phyloP scores from a whole-genome alignment of 2,888 invertebrate genomes.

The Fragum fragum region DNA sequence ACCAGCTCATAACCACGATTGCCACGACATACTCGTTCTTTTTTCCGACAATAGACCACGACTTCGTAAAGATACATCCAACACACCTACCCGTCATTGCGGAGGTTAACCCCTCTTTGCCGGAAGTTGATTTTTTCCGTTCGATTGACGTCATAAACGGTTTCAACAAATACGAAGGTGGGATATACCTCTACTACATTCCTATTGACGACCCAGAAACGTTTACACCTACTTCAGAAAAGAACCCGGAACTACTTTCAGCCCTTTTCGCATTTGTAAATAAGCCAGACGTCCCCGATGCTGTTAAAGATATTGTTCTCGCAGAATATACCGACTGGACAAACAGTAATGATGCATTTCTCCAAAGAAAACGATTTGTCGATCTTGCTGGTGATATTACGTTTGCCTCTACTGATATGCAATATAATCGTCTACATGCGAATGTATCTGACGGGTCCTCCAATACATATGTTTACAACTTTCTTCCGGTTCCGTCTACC shows the following conservation, averaged over 20 bases:
- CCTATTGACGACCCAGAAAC: constrained; percentile 93
- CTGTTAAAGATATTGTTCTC: constrained; percentile 12
- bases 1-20: constrained; percentile 46
- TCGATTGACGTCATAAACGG: constrained; percentile 94
- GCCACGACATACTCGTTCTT: constrained; percentile 27
- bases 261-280: background rate
- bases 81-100: constrained; percentile 2
- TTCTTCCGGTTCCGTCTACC: constrained; percentile 19
- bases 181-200: background rate
- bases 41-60: constrained; percentile 94
- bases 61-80: constrained; percentile 90
- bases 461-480: constrained; percentile 27
- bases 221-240: constrained; percentile 33
- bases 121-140: constrained; percentile 37
- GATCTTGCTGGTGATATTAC: constrained; percentile 15
- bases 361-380: constrained; percentile 17
- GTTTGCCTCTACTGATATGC: constrained; percentile 8
- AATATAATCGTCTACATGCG: constrained; percentile 22
- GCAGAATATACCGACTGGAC: constrained; percentile 43
- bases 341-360: constrained; percentile 11
- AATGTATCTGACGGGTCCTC: background rate
- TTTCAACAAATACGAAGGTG: constrained; percentile 97
- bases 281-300: background rate
- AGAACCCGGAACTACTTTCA: constrained; percentile 5
- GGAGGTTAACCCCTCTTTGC: background rate